phyloP scores from a whole-genome alignment of 1,140 invertebrate species.

The Diploscapter pachys region DNA sequence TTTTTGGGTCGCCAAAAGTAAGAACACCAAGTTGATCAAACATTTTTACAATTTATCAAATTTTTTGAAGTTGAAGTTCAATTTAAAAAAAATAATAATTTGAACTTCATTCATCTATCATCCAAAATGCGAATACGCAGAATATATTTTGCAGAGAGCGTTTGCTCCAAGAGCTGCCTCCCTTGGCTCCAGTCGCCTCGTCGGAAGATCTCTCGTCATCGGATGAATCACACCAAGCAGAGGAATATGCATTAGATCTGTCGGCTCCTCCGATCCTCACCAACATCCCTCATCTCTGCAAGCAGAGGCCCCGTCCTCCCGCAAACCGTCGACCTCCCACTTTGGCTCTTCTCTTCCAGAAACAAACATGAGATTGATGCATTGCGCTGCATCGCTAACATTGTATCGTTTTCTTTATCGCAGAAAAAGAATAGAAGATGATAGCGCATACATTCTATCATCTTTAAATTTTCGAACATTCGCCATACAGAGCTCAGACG shows the following conservation, averaged over 20 bases:
- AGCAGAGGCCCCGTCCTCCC: conserved; percentile 28
- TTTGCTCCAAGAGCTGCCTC: conserved; percentile 56
- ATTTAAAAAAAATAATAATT: conserved; percentile 10
- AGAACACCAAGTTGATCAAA: neutral
- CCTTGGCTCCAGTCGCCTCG: conserved; percentile 54
- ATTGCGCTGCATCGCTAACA: too few species aligned
- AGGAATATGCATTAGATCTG: conserved; percentile 56
- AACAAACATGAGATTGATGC: too few species aligned
- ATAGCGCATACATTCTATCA: too few species aligned
- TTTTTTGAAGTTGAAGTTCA: neutral
- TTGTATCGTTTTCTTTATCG: too few species aligned
- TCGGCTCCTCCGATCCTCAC: conserved; percentile 46
- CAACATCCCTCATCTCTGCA: conserved; percentile 19
- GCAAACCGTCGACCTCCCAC: conserved; percentile 9
- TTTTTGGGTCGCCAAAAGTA: conserved; percentile 58
- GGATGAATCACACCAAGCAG: conserved; percentile 29
- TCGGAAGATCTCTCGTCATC: conserved; percentile 54
- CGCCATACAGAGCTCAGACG: too few species aligned
- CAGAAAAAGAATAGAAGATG: too few species aligned
- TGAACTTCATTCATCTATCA: too few species aligned
- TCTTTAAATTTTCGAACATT: too few species aligned
- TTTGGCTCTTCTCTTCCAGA: neutral
- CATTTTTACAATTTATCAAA: too few species aligned
- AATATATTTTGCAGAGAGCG: conserved; percentile 45
- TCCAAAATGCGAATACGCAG: neutral